Base-by-base conservation (phyloP, 2,113 vertebrate genomes). In the Hippocampus abdominalis region DNA sequence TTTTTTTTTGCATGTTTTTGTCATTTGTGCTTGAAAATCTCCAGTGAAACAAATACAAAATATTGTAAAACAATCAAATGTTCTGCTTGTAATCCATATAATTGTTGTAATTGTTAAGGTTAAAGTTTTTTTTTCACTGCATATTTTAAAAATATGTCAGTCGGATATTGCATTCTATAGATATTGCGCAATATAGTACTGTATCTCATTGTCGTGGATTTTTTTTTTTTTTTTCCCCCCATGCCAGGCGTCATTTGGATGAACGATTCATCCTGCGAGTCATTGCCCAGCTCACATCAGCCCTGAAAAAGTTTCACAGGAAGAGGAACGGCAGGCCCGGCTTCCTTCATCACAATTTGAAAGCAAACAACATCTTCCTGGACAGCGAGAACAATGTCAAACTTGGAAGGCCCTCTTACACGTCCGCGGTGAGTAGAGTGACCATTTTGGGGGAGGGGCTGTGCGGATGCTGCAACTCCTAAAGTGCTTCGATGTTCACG, bases 341-440 rank as follows among this genome's bases (percentile, higher is more conserved):
- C 0, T 95, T 99, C 23, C 90, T 97, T 42, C 97, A 99, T 66
- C 92, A 95, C 27, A 97, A 98, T 73, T 89, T 99, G 69, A 98
- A 99, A 68, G 97, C 96, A 32, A 96, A 96, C 46, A 98, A 98
- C 64, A 95, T 99, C 57, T 99, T 98, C 71, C 93, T 99, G 1
- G 96, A 99, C 51, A 61, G 87, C 84, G 94, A 88, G 42, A 94
- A 93, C 75, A 99, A 99, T 0, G 94, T 99, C n/a, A 99, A 99
- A 79, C 94, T 98, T 42, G 97, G 97, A 53, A 98, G 96, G 1
- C 97, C 96, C 0, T 98, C 98, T 81, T 99, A 98, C 72, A 98
- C 98, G 96, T 98, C 97, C 75, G 96, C 96, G 36, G 96, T 98
- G 88, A 94, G 95, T 91, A 18, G 32, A n/a, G 1, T 32, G 9